phyloP scores from a whole-genome alignment of 2,113 vertebrate genomes.

The Albula glossodonta region DNA sequence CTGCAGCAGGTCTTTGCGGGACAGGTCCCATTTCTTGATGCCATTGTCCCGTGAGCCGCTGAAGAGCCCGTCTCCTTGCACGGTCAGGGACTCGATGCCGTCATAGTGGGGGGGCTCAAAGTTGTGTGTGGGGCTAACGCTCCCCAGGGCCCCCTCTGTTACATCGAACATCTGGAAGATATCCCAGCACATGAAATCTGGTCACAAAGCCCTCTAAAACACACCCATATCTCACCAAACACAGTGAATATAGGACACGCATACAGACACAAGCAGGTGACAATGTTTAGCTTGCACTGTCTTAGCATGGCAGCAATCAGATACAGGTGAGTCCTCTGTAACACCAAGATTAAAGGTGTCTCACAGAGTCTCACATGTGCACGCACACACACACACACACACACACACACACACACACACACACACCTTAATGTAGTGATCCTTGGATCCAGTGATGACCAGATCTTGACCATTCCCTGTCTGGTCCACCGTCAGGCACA shows the following conservation, averaged over 20 bases:
- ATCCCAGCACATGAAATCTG: not conserved
- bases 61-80: slow-evolving; percentile 88
- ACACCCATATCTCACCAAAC: not conserved
- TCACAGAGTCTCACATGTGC: not conserved
- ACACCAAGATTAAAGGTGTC: not conserved
- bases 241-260: slow-evolving; percentile 53
- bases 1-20: slow-evolving; percentile 93
- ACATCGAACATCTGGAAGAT: slow-evolving; percentile 90
- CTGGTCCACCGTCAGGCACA: slow-evolving; percentile 89
- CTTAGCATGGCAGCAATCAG: not conserved
- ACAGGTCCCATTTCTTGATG: slow-evolving; percentile 97
- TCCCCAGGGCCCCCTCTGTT: slow-evolving; percentile 87
- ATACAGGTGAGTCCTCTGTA: not conserved
- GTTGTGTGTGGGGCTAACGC: slow-evolving; percentile 88
- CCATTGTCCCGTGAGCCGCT: slow-evolving; percentile 97
- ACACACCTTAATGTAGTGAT: slow-evolving; percentile 90
- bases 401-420: not conserved
- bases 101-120: slow-evolving; percentile 98
- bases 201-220: not conserved
- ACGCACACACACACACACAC: not conserved
- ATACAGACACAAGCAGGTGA: not conserved
- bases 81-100: slow-evolving; percentile 91
- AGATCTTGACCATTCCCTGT: slow-evolving; percentile 85
- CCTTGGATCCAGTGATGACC: slow-evolving; percentile 97
- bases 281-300: not conserved